Conservation (phyloP, 2,888 invertebrate species). For the Sturmia bella region DNA sequence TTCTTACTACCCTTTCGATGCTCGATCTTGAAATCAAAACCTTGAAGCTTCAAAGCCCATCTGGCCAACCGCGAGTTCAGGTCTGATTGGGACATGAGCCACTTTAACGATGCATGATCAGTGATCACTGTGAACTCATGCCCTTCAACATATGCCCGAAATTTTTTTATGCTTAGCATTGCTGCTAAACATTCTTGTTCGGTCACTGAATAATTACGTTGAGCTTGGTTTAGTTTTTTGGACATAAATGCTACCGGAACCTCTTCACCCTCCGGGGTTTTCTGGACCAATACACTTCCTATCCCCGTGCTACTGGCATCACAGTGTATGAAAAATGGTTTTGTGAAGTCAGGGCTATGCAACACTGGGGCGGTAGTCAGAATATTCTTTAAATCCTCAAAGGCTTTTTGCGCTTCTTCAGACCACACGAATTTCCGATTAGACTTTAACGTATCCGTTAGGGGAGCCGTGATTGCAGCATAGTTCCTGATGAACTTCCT, state of each 20-base stretch:
- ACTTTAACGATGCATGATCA: too few relatives aligned
- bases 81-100: conserved; percentile 25
- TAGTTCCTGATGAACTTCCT: conserved; percentile 15
- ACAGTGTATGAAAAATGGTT: neutral
- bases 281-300: conserved; percentile 28
- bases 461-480: conserved; percentile 32
- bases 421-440: conserved; percentile 35
- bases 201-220: conserved; percentile 11
- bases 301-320: neutral
- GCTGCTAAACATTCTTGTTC: conserved; percentile 12
- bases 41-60: conserved; percentile 46
- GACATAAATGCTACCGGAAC: conserved; percentile 26
- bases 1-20: conserved; percentile 48
- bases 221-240: conserved; percentile 31
- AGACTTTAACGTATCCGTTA: conserved; percentile 58
- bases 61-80: conserved; percentile 34
- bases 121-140: neutral
- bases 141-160: conserved; percentile 4
- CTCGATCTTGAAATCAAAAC: conserved; percentile 41
- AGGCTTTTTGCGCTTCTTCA: too few relatives aligned
- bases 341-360: conserved; percentile 1
- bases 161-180: conserved; percentile 6
- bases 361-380: neutral
- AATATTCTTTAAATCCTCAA: conserved; percentile 12
- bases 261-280: conserved; percentile 34